These are phyloP conservation scores for Peromyscus attwateri DNA, from an alignment of 2,797 vertebrate species.

Conservation along the genomic window DNA sequence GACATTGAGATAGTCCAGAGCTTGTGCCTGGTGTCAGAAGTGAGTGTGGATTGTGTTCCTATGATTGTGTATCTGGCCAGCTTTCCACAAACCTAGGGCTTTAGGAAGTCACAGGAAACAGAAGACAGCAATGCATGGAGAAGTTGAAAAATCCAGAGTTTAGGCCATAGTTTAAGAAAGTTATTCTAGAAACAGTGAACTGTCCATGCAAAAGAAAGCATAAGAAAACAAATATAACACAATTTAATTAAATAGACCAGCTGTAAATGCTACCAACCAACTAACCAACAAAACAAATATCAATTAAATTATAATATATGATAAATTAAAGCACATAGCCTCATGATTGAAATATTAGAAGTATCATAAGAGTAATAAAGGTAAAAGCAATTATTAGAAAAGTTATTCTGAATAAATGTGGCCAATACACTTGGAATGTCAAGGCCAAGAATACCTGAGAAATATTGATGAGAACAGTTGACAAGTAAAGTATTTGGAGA, in stretches of 20 bases:
- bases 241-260: not conserved
- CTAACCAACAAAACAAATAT: conserved; percentile 28
- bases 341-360: not conserved
- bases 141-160: not conserved
- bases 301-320: not conserved
- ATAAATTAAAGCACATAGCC: not conserved
- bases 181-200: not conserved
- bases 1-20: not conserved
- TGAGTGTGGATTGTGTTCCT: not conserved
- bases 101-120: not conserved
- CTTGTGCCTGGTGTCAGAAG: not conserved
- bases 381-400: not conserved
- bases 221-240: not conserved
- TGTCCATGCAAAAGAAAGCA: not conserved
- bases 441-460: not conserved
- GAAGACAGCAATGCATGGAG: not conserved
- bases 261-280: not conserved
- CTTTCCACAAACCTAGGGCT: not conserved
- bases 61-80: not conserved
- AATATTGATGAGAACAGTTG: not conserved
- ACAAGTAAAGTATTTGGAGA: not conserved
- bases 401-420: not conserved
- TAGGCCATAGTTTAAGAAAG: not conserved
- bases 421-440: not conserved
- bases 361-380: not conserved